Evolutionary conservation across 37 sponge, comb jelly and placozoan species (phyloP).

Genomic region (Petrosia ficiformis): DNA sequence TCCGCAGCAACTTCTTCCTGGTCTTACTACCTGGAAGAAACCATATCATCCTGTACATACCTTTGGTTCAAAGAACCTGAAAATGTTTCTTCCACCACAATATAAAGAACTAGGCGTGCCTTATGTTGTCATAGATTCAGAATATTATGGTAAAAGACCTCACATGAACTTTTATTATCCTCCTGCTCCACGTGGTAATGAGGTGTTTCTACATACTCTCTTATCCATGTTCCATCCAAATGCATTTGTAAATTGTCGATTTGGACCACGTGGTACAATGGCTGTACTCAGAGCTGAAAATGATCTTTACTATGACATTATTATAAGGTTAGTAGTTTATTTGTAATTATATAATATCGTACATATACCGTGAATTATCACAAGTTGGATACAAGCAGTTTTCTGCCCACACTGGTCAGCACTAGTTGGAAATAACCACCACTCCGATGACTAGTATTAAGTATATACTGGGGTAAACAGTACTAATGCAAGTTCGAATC

Average conservation of each 20-base stretch:
- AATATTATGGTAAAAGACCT: not conserved
- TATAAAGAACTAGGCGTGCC: conserved; percentile 33
- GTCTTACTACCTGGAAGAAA: conserved; percentile 55
- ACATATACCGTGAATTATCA: not conserved
- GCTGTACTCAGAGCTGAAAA: conserved; percentile 78
- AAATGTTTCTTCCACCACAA: conserved; percentile 51
- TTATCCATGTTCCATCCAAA: conserved; percentile 78
- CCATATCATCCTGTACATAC: conserved; percentile 19
- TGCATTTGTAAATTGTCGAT: conserved; percentile 65
- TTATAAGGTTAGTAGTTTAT: conserved; percentile 76
- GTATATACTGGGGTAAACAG: no score
- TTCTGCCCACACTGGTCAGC: no score
- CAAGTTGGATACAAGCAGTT: no score
- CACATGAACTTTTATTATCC: conserved; percentile 68
- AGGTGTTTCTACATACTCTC: conserved; percentile 50
- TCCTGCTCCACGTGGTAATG: conserved; percentile 33
- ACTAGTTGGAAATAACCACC: no score
- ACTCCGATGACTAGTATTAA: no score
- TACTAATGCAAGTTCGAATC: no score
- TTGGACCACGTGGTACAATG: conserved; percentile 78
- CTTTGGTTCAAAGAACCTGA: conserved; percentile 71
- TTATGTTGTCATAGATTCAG: conserved; percentile 55
- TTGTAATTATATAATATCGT: not conserved
- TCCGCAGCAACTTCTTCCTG: conserved; percentile 52
- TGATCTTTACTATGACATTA: conserved; percentile 57